Evolutionary conservation across 92 coral and sea anemone species (phyloP), one percentile per base, ranked within the genome.

Genomic region (Zoanthus sansibaricus): DNA sequence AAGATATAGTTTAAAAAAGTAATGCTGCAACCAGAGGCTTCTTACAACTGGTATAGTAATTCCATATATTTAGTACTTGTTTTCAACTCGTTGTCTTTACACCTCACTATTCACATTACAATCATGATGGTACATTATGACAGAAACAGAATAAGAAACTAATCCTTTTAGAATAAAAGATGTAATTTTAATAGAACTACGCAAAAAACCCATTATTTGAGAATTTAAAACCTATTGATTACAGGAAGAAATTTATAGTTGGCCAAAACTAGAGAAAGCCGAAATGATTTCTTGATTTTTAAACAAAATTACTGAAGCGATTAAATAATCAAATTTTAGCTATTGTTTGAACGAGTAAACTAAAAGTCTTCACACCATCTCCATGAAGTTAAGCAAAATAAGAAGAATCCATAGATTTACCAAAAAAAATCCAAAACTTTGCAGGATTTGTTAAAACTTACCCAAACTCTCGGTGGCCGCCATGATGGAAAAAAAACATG

Each of bases 231-330:
- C 2, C 21, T 11, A 12, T 5, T 15, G 1, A 12, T 5, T 15
- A 5, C 54, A 52, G 45, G 11, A 3, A 51, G 21, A 51, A 51
- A 42, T 30, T 12, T 14, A n/a, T 21, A 25, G 13, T 54, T 13
- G 7, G 13, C 20, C 21, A 5, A 76, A 31, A 51, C 48, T 21
- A 21, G 18, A 18, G n/a, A 76, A 13, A 32, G 44, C 5, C 9
- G 1, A 54, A 14, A 37, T 2, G 15, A 76, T 18, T 76, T 73
- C 51, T 51, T 76, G 49, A 54, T 66, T 80, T 80, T 80, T 37
- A 31, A 70, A 80, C 74, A 80, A 80, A 80, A 66, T 80, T 66
- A 74, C n/a, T 80, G 85, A 80, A 80, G 85, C 85, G 85, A 47
- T 47, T 20, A 21, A 68, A 46, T 72, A 45, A 46, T 62, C 58